Evolutionary conservation across 2,888 invertebrate species (phyloP).

Genomic region (Patella caerulea): DNA sequence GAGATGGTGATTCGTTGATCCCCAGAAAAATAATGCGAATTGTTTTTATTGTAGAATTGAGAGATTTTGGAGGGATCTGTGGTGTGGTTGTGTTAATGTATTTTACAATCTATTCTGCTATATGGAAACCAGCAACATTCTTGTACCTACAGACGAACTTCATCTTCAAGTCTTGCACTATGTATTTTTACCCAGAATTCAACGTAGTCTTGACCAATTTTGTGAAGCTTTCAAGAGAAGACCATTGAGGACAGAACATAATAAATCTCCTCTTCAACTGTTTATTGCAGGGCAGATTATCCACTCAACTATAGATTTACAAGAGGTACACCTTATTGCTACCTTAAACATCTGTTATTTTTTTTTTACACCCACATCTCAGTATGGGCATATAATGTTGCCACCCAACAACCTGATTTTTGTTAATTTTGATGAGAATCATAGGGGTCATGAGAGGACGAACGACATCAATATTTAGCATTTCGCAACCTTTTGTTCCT

Average conservation of each 20-base stretch:
- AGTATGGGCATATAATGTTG: no score
- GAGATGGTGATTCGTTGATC: no score
- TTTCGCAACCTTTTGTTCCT: no score
- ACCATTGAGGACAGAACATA: constrained; percentile 4
- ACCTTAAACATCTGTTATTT: no score
- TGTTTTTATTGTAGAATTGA: neutral
- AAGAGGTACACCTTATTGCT: neutral
- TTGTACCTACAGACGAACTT: neutral
- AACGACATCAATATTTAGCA: no score
- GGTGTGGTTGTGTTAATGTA: neutral
- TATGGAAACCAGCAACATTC: neutral
- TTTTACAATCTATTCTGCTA: neutral
- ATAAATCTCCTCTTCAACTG: neutral
- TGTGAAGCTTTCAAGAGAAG: neutral
- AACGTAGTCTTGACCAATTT: neutral
- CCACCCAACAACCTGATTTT: no score
- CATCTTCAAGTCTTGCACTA: neutral
- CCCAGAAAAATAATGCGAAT: neutral
- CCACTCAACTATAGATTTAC: neutral
- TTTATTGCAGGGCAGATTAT: neutral
- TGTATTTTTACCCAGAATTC: neutral
- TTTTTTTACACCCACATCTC: no score
- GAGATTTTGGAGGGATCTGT: neutral
- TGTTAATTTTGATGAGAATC: no score
- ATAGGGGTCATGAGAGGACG: no score